Base-by-base conservation (phyloP, 1,140 invertebrate species). In the Solen grandis region DNA sequence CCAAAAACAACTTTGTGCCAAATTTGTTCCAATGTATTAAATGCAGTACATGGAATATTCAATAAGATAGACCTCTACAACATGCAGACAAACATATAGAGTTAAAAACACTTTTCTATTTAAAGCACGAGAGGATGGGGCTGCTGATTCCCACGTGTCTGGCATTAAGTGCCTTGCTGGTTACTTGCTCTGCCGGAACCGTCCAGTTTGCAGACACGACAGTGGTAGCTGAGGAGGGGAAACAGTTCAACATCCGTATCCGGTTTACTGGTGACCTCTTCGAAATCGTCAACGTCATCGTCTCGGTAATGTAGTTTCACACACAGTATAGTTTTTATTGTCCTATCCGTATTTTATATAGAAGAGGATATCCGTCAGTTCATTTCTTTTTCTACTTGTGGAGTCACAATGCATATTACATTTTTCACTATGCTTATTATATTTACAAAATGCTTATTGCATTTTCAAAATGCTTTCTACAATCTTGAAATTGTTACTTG, bases 241-340 rank as follows among this genome's bases (percentile, higher is more conserved):
- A 85, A 2, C 85, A 88, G 76, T 89, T 90, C 46, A 75, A 50
- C 29, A 41, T 88, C 16, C 63, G 83, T n/a, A 68, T 90, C 8
- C 50, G 78, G 36, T 83, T 81, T 59, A 82, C 76, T 25, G 88
- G 86, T 13, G 19, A 38, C 10, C 63, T 86, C 31, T 82, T 82
- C 29, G 60, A 80, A n/a, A 73, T 83, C 13, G 55, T 90, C 16
- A 81, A 84, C 60, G 86, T 87, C 19, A 84, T 89, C 36, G 88
- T 89, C 29, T 38, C 57, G 29, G 89, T 90, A 83, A 80, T 10
- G 27, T 62, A 25, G 22, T 36, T 16, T 27, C 25, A 16, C 5
- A 16, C 33, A 57, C 25, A 41, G 0, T 55, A 60, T 16, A 14
- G 33, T 36, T 25, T 41, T 41, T 4, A 27, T 14, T 35, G 35